Evolutionary conservation across 2,113 vertebrate genomes (phyloP).

Genomic region (Alosa alosa): DNA sequence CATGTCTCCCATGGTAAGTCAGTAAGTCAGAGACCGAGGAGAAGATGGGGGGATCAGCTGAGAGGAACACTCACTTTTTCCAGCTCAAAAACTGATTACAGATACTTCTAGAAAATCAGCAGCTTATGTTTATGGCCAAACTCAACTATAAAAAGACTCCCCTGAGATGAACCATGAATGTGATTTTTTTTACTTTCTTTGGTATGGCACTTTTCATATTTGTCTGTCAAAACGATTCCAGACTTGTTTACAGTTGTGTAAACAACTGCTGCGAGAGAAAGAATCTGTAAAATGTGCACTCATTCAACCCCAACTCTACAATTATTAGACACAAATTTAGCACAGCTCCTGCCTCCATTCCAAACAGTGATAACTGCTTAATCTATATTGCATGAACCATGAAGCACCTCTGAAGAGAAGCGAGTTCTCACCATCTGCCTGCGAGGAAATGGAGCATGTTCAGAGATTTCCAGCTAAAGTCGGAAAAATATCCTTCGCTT

Average conservation of each 20-base stretch:
- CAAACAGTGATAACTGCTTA: slow-evolving; percentile 13
- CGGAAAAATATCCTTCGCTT: slow-evolving; percentile 11
- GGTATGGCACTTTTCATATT: neutral
- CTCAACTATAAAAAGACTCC: neutral
- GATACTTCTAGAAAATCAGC: neutral
- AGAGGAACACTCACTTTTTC: neutral
- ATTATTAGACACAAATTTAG: slow-evolving; percentile 9
- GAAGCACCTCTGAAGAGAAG: neutral
- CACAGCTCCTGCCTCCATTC: neutral
- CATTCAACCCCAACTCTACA: neutral
- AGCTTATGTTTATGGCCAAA: neutral
- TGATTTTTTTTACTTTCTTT: neutral
- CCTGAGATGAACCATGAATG: neutral
- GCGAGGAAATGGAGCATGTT: neutral
- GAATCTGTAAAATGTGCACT: neutral
- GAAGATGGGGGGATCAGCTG: neutral
- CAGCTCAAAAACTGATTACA: neutral
- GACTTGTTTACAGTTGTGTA: neutral
- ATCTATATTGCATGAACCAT: slow-evolving; percentile 16
- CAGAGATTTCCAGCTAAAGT: neutral
- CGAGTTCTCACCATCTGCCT: slow-evolving; percentile 10
- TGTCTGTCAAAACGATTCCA: slow-evolving; percentile 4
- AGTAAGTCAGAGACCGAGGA: neutral
- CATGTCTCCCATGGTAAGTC: neutral
- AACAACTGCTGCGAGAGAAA: neutral